Evolutionary conservation across 2,113 vertebrate species (phyloP).

Genomic region (Pelecanoides urinatrix): DNA sequence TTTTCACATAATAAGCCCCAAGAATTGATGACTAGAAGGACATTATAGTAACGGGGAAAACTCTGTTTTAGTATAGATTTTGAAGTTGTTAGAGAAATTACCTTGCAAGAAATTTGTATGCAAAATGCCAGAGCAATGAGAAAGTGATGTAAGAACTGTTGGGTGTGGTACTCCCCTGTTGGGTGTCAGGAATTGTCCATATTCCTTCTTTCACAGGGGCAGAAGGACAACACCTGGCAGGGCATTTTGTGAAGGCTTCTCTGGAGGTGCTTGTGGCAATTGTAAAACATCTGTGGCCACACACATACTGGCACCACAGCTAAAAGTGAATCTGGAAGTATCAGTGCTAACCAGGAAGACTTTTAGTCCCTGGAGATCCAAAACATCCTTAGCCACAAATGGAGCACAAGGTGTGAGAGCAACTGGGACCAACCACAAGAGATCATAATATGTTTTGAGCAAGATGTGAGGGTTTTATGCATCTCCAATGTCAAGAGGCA

Average conservation of each 20-base stretch:
- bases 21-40: slow-evolving; percentile 66
- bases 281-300: neutral
- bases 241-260: neutral
- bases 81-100: slow-evolving; percentile 50
- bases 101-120: neutral
- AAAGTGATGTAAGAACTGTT: neutral
- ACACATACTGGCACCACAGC: neutral
- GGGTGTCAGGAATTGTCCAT: neutral
- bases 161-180: neutral
- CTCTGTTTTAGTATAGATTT: slow-evolving; percentile 32
- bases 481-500: neutral
- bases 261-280: neutral
- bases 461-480: neutral
- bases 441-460: neutral
- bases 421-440: neutral
- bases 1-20: slow-evolving; percentile 73
- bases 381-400: neutral
- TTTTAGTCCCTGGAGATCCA: neutral
- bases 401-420: neutral
- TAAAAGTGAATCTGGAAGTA: neutral
- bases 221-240: neutral
- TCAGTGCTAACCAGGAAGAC: neutral
- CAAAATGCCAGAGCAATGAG: neutral
- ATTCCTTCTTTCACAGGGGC: neutral
- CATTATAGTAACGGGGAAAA: slow-evolving; percentile 68